A percentile compares a stretch with the other conserved stretches of the same genome.
These are phyloP conservation scores for Corythoichthys intestinalis DNA, from an alignment of 2,113 vertebrate genomes.

Conservation along the genomic window DNA sequence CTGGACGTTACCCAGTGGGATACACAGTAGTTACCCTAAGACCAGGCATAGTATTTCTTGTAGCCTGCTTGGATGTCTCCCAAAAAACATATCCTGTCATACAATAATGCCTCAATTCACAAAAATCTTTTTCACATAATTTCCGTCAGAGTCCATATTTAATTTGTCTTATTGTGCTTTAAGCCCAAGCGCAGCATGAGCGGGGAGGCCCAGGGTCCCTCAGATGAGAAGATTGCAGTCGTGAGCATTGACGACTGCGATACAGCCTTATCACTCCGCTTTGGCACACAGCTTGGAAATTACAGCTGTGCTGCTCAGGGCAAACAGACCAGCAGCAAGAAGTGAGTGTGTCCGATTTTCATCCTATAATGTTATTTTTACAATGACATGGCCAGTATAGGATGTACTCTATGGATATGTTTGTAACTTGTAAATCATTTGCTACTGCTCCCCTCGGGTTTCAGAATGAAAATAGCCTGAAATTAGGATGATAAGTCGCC, in stretches of 20 bases:
- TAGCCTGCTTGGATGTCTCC: constrained; percentile 1
- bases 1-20: not conserved
- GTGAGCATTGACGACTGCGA: constrained; percentile 92
- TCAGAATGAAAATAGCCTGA: not conserved
- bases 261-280: constrained; percentile 86
- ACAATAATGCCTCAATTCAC: not conserved
- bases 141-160: not conserved
- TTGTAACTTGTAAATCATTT: not conserved
- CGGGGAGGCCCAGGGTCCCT: constrained; percentile 89
- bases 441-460: not conserved
- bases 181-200: constrained; percentile 85
- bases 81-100: not conserved
- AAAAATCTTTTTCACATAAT: too few species aligned
- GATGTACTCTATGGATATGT: not conserved
- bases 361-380: not conserved
- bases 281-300: constrained; percentile 87
- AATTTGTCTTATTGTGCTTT: constrained; percentile 19
- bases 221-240: constrained; percentile 94
- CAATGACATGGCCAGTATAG: not conserved
- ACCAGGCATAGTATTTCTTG: not conserved
- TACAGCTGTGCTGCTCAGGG: constrained; percentile 94
- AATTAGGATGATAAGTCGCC: not conserved
- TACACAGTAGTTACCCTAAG: not conserved
- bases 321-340: constrained; percentile 93
- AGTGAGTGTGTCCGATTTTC: constrained; percentile 74